Conservation (phyloP, 1,140 invertebrate genomes). For the Caenorhabditis latens region DNA sequence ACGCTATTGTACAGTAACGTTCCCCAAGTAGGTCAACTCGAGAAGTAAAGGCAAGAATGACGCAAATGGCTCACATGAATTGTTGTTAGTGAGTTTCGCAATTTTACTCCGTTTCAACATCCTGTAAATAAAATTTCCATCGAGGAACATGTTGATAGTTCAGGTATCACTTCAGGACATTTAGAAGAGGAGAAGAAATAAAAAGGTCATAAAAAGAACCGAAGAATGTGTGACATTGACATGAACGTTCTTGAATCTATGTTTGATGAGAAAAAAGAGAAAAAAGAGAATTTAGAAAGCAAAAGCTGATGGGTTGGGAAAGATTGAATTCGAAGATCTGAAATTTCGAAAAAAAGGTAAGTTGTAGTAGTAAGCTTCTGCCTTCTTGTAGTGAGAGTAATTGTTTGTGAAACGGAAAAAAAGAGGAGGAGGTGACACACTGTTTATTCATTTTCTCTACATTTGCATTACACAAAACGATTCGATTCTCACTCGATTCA, state of each 20-base stretch:
- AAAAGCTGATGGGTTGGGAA: not conserved
- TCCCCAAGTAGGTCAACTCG: no score
- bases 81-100: not conserved
- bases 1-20: no score
- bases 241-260: not conserved
- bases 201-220: slow-evolving; percentile 26
- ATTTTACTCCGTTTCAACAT: not conserved
- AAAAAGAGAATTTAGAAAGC: not conserved
- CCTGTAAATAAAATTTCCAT: not conserved
- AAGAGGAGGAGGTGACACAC: not conserved
- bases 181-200: slow-evolving; percentile 5
- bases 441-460: slow-evolving; percentile 52
- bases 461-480: not conserved
- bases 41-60: not conserved
- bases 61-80: not conserved
- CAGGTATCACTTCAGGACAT: slow-evolving; percentile 8
- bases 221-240: slow-evolving; percentile 32
- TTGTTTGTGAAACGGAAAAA: slow-evolving; percentile 2
- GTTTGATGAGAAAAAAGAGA: not conserved
- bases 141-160: slow-evolving; percentile 10
- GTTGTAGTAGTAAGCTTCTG: not conserved
- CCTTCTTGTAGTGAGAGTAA: slow-evolving; percentile 8
- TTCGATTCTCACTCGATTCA: slow-evolving; percentile 38
- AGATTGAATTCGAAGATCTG: no score
- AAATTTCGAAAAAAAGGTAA: no score